Conservation (phyloP, 2,888 invertebrate genomes). For the Andrena camellia region DNA sequence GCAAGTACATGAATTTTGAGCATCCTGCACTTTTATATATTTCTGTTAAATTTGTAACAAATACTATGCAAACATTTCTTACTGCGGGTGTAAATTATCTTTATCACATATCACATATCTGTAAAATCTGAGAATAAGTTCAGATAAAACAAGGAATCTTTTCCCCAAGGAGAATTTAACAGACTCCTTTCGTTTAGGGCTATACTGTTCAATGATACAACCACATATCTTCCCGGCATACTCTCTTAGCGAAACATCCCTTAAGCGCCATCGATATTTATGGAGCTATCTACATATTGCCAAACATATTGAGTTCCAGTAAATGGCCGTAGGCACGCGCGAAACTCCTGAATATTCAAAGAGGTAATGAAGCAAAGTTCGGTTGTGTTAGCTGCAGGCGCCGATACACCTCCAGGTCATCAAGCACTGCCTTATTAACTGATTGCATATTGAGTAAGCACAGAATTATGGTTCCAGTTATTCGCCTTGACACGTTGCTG, state of each 20-base stretch:
- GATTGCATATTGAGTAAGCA: constrained; percentile 72
- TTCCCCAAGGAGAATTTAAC: neutral
- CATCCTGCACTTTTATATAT: neutral
- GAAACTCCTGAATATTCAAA: constrained; percentile 84
- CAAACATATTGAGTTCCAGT: constrained; percentile 83
- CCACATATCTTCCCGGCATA: neutral
- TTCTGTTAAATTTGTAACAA: neutral
- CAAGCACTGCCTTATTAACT: constrained; percentile 77
- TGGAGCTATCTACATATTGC: constrained; percentile 80
- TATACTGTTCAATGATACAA: neutral
- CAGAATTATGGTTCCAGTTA: constrained; percentile 57
- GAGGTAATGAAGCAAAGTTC: constrained; percentile 84
- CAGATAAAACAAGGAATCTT: neutral
- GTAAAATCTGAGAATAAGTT: neutral
- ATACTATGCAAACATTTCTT: neutral
- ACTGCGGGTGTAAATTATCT: no score
- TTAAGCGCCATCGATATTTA: constrained; percentile 77
- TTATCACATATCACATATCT: no score
- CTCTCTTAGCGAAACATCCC: constrained; percentile 50
- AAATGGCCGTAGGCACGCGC: constrained; percentile 82
- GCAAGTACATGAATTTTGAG: neutral
- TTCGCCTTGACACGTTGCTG: constrained; percentile 20
- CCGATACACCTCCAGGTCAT: constrained; percentile 77
- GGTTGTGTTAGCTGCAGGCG: constrained; percentile 76
- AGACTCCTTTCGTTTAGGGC: neutral